Percentiles rank a stretch among this genome's conserved stretches.
Conservation (phyloP, 2,888 invertebrate genomes). For the Yponomeuta sedellus region DNA sequence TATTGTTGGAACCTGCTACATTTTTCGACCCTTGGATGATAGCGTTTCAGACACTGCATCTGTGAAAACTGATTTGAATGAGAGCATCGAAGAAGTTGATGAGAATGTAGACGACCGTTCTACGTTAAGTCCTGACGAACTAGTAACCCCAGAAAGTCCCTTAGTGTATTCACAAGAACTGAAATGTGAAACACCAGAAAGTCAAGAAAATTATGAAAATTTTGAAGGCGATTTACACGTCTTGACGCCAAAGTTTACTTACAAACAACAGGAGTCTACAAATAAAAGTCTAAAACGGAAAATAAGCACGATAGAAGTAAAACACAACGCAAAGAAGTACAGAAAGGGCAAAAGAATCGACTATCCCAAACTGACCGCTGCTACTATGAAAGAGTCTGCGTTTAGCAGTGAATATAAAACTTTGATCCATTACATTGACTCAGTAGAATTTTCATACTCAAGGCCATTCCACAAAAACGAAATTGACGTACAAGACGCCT, state of each 20-base stretch:
- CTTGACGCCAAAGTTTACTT: background rate
- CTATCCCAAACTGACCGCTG: conserved; percentile 39
- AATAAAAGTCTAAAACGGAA: conserved; percentile 35
- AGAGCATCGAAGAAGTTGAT: conserved; percentile 3
- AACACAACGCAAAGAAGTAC: conserved; percentile 40
- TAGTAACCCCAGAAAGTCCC: background rate
- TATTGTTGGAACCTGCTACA: conserved; percentile 40
- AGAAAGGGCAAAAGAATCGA: conserved; percentile 63
- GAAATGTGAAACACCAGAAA: background rate
- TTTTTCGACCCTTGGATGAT: conserved; percentile 29
- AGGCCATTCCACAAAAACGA: conserved; percentile 54
- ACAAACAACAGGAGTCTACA: background rate
- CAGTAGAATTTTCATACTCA: conserved; percentile 59
- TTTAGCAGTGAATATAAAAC: conserved; percentile 50
- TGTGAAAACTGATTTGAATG: conserved; percentile 5
- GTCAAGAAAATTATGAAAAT: background rate
- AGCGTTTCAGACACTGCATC: conserved; percentile 11
- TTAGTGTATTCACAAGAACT: background rate
- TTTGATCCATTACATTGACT: conserved; percentile 49
- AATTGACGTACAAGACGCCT: conserved; percentile 41
- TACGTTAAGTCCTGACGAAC: background rate
- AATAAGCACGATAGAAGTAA: conserved; percentile 10
- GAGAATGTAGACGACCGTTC: background rate
- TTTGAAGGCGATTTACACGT: background rate
- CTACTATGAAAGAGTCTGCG: conserved; percentile 33